Percentiles rank a stretch among this genome's conserved stretches.
Conservation (phyloP, 2,888 invertebrate species). For the Parthenolecanium corni region DNA sequence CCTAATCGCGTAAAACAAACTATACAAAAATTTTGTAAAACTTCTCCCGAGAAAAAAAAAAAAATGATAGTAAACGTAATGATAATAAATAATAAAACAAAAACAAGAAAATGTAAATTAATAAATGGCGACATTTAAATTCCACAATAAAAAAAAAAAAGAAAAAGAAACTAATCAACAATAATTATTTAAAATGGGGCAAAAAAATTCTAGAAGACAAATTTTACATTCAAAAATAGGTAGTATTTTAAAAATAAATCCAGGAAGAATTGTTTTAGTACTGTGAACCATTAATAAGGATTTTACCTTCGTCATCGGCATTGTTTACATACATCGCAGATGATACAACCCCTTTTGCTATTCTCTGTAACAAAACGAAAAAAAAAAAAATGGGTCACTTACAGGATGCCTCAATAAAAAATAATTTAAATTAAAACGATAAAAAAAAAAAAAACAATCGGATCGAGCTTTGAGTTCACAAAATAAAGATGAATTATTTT, state of each 20-base stretch:
- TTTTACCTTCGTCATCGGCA: slow-evolving; percentile 10
- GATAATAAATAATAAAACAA: no score
- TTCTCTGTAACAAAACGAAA: slow-evolving; percentile 12
- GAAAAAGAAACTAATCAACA: background rate
- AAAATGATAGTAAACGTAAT: background rate
- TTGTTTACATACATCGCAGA: slow-evolving; percentile 7
- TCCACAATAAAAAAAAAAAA: background rate
- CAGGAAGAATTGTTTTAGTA: background rate
- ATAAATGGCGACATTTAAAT: background rate
- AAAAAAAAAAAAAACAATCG: no score
- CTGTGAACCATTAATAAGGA: background rate
- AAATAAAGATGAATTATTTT: no score
- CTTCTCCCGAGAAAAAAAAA: background rate
- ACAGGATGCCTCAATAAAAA: no score
- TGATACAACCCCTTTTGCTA: slow-evolving; percentile 16
- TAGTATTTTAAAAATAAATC: background rate
- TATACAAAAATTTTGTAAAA: background rate
- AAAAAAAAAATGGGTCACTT: no score
- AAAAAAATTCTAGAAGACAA: background rate
- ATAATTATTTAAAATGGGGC: background rate
- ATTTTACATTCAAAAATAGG: background rate
- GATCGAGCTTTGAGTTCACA: no score
- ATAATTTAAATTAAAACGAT: no score
- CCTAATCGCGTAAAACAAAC: slow-evolving; percentile 12
- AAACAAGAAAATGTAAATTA: background rate